Evolutionary conservation across 2,888 invertebrate species (phyloP).

Genomic region (Plutella xylostella): DNA sequence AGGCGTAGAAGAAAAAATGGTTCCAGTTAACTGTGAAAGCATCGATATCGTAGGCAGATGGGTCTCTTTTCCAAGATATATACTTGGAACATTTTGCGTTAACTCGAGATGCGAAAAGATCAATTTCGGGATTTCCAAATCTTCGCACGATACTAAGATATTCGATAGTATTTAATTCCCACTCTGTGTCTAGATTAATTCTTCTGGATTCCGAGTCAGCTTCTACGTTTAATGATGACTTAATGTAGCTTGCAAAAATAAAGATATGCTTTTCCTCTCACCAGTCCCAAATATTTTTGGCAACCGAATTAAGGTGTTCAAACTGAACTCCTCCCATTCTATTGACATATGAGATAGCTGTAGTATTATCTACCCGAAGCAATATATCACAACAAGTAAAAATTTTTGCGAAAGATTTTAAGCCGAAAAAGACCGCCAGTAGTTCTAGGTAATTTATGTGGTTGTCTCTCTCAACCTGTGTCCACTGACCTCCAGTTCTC

Average conservation of each 20-base stretch:
- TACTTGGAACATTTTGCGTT: neutral
- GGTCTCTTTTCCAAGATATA: neutral
- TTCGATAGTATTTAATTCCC: neutral
- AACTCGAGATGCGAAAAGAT: neutral
- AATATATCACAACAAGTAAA: neutral
- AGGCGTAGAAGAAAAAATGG: neutral
- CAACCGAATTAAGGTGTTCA: neutral
- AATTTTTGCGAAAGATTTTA: conserved; percentile 4
- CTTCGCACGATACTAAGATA: neutral
- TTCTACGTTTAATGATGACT: conserved; percentile 2
- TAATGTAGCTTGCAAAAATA: conserved; percentile 5
- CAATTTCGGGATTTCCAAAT: neutral
- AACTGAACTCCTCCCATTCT: conserved; percentile 6
- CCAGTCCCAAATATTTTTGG: conserved; percentile 7
- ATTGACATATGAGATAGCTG: conserved; percentile 4
- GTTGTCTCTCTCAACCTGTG: neutral
- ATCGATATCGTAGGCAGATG: neutral
- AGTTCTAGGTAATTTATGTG: conserved; percentile 7
- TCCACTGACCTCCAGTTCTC: conserved; percentile 1
- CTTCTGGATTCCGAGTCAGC: conserved; percentile 5
- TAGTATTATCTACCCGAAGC: conserved; percentile 6
- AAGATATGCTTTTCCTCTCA: conserved; percentile 5
- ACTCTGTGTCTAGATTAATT: neutral
- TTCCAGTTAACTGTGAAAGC: neutral
- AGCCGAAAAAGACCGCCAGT: conserved; percentile 6